phyloP scores from a whole-genome alignment of 2,797 vertebrate genomes.

The Muscicapa striata region DNA sequence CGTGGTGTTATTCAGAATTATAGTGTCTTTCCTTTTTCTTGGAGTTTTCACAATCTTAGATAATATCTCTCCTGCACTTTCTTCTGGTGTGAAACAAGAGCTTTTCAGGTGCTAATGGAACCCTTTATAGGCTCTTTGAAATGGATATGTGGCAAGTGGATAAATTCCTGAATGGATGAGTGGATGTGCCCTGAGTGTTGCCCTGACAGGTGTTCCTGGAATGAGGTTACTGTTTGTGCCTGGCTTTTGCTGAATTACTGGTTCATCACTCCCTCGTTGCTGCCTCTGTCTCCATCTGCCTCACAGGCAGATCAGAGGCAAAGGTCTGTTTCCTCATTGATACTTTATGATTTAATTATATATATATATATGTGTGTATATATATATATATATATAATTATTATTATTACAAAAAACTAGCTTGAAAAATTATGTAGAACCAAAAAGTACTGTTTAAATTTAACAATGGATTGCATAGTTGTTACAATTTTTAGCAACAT shows the following conservation, averaged over 20 bases:
- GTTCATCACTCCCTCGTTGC: accelerated
- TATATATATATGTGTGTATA: too few species aligned
- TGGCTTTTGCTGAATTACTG: background rate
- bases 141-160: background rate
- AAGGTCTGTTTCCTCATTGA: background rate
- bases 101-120: background rate
- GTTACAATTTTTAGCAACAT: background rate
- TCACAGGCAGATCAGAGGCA: background rate
- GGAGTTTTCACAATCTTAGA: background rate
- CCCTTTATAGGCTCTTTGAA: background rate
- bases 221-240: background rate
- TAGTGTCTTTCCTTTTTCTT: background rate
- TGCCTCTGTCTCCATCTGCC: background rate
- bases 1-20: background rate
- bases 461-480: background rate
- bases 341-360: background rate
- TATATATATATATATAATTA: too few species aligned
- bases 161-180: background rate
- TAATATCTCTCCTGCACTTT: background rate
- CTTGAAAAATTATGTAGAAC: background rate
- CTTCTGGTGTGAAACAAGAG: background rate
- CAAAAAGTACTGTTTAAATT: background rate
- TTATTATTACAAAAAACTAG: background rate
- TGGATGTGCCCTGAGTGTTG: background rate
- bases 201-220: background rate